Evolutionary conservation across 2,797 vertebrate genomes (phyloP), one percentile per base, ranked within the genome.

Genomic region (Diplodus puntazzo): DNA sequence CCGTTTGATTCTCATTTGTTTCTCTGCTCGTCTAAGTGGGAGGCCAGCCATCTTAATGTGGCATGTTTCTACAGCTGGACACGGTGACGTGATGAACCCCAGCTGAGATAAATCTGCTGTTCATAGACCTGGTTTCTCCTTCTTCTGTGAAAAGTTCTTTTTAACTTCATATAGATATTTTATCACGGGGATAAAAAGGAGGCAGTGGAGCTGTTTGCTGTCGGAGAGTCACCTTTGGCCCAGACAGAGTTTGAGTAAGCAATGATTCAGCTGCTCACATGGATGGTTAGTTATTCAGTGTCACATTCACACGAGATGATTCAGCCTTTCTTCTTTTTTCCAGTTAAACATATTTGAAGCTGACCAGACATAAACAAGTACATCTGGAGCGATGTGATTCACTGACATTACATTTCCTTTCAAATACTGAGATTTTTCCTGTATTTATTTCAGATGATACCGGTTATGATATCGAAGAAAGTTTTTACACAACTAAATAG

Each of bases 11-110:
- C 8, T 14, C 1, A 0, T 39, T 68, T 80, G 23, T 73, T 69
- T 59, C 60, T 21, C 21, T 50, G 54, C 18, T 25, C 50, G 63
- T 79, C 62, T 61, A 13, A 34, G 60, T 3, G 52, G 61, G 70
- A 27, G 59, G 48, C 50, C 49, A 4, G 4, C 13, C 25, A 3
- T 1, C 23, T 30, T 20, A 16, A 23, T 23, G 27, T 57, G 0
- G 0, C 9, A n/a, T 80, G 81, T 86, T 86, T 75, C 8, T 39
- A 16, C 85, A 91, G 88, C 83, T 86, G 79, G 53, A 25, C 17
- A 6, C 30, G 9, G 14, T 2, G 42, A 21, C 11, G 8, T 39
- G 58, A 48, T 45, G 23, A 66, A 49, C 6, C 16, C 48, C 46
- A 17, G 0, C 25, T 0, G 6, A 0, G 10, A 3, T 0, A 6